Evolutionary conservation across 1,140 invertebrate genomes (phyloP).

Genomic region (Aleiodes sp.): DNA sequence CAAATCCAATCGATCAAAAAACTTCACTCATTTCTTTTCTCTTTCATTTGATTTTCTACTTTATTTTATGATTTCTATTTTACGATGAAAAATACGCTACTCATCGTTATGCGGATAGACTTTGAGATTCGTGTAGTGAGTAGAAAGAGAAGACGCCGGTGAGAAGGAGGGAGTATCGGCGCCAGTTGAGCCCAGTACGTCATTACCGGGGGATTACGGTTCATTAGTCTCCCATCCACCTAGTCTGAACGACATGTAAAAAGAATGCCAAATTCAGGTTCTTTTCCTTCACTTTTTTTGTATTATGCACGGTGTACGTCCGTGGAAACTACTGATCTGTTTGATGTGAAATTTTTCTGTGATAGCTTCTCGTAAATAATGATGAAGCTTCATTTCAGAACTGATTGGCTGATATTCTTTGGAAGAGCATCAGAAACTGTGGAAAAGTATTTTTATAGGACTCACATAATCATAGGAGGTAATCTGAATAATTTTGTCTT

Average conservation of each 20-base stretch:
- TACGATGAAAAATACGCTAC: constrained; percentile 9
- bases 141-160: not conserved
- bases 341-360: not conserved
- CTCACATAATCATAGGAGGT: no score
- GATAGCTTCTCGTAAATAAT: no score
- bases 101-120: constrained; percentile 25
- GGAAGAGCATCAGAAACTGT: no score
- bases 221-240: constrained; percentile 62
- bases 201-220: constrained; percentile 68
- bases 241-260: constrained; percentile 50
- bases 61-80: constrained; percentile 15
- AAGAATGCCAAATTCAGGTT: constrained; percentile 41
- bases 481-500: no score
- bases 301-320: constrained; percentile 26
- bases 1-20: constrained; percentile 9
- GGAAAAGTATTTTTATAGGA: no score
- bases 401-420: no score
- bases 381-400: no score
- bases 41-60: constrained; percentile 6
- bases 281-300: not conserved
- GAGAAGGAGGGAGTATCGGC: constrained; percentile 44
- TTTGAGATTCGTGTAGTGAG: constrained; percentile 14
- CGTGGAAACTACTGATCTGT: not conserved
- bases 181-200: constrained; percentile 52
- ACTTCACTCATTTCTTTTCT: not conserved